Conservation (phyloP, 2,888 invertebrate species). For the Ophioninae sp. region DNA sequence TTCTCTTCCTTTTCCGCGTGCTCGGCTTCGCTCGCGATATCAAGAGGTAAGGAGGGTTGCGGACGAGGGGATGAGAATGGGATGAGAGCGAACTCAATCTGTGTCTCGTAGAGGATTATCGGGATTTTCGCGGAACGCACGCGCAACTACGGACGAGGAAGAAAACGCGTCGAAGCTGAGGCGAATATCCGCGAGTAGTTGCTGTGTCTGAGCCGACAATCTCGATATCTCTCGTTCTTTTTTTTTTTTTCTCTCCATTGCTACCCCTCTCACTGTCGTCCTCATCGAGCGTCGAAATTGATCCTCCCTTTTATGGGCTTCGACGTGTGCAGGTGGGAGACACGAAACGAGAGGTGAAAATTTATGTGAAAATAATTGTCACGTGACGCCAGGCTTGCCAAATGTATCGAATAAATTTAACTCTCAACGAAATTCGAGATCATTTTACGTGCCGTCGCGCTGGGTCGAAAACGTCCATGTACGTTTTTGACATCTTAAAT, state of each 20-base stretch:
- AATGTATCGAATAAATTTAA: too few relatives aligned
- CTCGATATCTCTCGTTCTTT: too few relatives aligned
- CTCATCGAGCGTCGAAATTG: constrained; percentile 62
- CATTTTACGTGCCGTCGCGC: too few relatives aligned
- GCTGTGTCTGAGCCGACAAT: constrained; percentile 59
- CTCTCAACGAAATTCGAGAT: too few relatives aligned
- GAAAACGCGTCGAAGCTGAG: constrained; percentile 35
- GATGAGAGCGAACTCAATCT: constrained; percentile 76
- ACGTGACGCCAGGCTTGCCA: too few relatives aligned
- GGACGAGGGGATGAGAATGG: background rate
- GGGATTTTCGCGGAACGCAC: constrained; percentile 74
- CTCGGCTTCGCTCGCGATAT: constrained; percentile 64
- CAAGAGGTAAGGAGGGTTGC: background rate
- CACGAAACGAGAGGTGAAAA: constrained; percentile 6
- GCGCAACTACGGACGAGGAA: constrained; percentile 32
- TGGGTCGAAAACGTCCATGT: too few relatives aligned
- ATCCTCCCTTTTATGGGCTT: constrained; percentile 54
- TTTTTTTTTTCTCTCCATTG: too few relatives aligned
- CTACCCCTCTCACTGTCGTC: background rate
- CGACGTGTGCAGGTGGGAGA: constrained; percentile 44
- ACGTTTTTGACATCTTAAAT: too few relatives aligned
- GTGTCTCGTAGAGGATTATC: constrained; percentile 80
- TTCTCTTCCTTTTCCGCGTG: constrained; percentile 67
- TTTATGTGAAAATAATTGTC: too few relatives aligned
- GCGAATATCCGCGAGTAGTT: constrained; percentile 6